A percentile compares a stretch with the other conserved stretches of the same genome.
These are phyloP conservation scores for Acestrorhynchus altus DNA, from an alignment of 2,797 vertebrate species.

Conservation along the genomic window DNA sequence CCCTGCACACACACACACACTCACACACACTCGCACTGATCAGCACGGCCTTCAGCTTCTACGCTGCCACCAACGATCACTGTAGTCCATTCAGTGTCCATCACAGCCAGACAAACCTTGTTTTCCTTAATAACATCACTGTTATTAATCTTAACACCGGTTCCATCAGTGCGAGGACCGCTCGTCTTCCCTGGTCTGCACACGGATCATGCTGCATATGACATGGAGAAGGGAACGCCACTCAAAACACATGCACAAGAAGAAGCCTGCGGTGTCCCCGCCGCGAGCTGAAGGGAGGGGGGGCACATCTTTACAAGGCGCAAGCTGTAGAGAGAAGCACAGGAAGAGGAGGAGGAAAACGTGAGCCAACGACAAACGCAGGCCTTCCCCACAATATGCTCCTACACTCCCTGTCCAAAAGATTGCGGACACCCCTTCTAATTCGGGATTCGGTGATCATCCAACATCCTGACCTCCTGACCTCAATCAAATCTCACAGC, in stretches of 20 bases:
- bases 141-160: conserved; percentile 4
- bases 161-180: conserved; percentile 29
- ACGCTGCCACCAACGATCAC: not conserved
- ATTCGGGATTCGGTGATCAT: no score
- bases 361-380: not conserved
- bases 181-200: conserved; percentile 47
- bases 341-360: conserved; percentile 4
- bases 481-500: no score
- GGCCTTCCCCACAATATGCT: no score
- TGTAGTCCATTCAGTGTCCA: conserved; percentile 4
- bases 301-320: conserved; percentile 64
- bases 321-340: conserved; percentile 63
- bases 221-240: conserved; percentile 56
- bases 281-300: conserved; percentile 47
- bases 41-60: not conserved
- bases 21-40: not conserved
- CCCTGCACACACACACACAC: not conserved
- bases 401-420: no score
- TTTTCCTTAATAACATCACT: not conserved
- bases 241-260: conserved; percentile 58
- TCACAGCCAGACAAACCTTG: not conserved
- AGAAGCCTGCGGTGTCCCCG: conserved; percentile 56
- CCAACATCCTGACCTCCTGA: no score
- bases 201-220: conserved; percentile 66
- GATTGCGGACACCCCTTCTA: no score